Evolutionary conservation across 2,797 vertebrate genomes (phyloP).

Genomic region (Dermochelys coriacea): DNA sequence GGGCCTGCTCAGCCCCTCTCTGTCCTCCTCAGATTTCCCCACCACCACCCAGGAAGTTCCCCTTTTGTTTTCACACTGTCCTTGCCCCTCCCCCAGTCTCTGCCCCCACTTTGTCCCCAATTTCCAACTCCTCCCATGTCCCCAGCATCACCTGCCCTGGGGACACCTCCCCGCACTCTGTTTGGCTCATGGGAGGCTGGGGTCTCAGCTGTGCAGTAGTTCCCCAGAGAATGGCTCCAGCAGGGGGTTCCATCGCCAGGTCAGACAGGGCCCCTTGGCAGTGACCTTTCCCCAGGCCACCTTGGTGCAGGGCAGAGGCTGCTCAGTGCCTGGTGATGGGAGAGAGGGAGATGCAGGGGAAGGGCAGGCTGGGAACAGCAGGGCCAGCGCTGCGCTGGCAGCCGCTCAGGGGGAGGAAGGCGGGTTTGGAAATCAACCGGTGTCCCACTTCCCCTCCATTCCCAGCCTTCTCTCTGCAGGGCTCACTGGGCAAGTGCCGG

Average conservation of each 20-base stretch:
- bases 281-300: not conserved
- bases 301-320: not conserved
- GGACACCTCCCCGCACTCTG: not conserved
- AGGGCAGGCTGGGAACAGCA: not conserved
- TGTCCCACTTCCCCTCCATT: accelerated
- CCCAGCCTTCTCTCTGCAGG: not conserved
- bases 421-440: not conserved
- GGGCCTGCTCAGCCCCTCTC: too few relatives aligned
- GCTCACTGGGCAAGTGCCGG: not conserved
- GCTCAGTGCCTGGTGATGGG: not conserved
- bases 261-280: not conserved
- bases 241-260: not conserved
- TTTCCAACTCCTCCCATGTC: not conserved
- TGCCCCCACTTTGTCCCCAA: not conserved
- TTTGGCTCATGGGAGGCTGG: too few relatives aligned
- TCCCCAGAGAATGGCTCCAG: not conserved
- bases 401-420: not conserved
- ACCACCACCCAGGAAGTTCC: too few relatives aligned
- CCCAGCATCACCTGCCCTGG: not conserved
- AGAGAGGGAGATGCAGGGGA: not conserved
- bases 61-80: too few relatives aligned
- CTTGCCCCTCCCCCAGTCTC: not conserved
- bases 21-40: too few relatives aligned
- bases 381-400: accelerated
- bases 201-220: not conserved